A percentile compares a stretch with the other conserved stretches of the same genome.
Evolutionary conservation across 2,888 invertebrate species (phyloP).

Genomic region (Tinea semifulvella): DNA sequence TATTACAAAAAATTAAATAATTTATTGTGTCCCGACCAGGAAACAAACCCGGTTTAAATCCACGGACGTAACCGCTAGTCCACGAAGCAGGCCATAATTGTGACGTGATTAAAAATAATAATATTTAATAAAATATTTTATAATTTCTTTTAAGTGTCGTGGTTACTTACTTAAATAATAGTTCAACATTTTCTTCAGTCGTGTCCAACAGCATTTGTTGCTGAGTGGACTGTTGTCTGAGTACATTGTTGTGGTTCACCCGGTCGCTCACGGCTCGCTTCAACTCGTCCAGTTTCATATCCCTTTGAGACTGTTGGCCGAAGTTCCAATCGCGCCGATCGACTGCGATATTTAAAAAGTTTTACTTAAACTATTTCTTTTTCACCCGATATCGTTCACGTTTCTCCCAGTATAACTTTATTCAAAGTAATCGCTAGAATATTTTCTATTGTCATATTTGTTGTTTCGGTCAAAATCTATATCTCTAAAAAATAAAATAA

Average conservation of each 20-base stretch:
- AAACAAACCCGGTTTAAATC: too few species aligned
- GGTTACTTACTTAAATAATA: slow-evolving; percentile 35
- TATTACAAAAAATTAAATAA: too few species aligned
- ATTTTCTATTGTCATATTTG: too few species aligned
- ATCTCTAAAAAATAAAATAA: too few species aligned
- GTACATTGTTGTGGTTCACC: slow-evolving; percentile 24
- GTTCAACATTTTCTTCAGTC: slow-evolving; percentile 32
- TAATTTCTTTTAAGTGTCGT: too few species aligned
- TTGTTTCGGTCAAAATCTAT: too few species aligned
- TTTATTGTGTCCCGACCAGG: too few species aligned
- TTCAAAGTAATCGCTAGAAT: too few species aligned
- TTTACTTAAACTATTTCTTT: background rate
- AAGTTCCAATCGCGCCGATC: slow-evolving; percentile 48
- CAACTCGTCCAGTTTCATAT: slow-evolving; percentile 23
- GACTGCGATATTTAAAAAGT: slow-evolving; percentile 24
- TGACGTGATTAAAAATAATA: too few species aligned
- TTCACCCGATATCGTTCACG: background rate
- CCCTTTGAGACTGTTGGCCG: slow-evolving; percentile 24
- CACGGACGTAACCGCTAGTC: too few species aligned
- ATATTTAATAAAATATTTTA: too few species aligned
- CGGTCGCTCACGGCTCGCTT: slow-evolving; percentile 27
- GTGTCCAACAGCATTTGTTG: slow-evolving; percentile 24
- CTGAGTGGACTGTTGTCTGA: background rate
- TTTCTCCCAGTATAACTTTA: background rate
- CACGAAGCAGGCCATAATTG: too few species aligned